Percentiles rank a stretch among this genome's conserved stretches.
phyloP scores from a whole-genome alignment of 37 sponge, comb jelly and placozoan genomes.

The Mnemiopsis leidyi region DNA sequence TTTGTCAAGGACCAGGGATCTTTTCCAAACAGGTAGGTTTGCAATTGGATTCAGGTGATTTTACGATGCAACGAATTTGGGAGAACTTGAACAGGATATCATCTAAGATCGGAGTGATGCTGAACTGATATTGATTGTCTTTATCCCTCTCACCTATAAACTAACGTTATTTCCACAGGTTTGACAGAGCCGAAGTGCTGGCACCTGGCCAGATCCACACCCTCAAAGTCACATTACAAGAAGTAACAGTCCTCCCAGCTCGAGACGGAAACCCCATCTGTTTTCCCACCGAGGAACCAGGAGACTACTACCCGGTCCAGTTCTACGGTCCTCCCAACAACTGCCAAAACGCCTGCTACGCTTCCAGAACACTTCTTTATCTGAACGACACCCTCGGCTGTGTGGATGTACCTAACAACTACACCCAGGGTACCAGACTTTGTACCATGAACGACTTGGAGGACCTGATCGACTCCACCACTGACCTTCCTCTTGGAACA shows the following conservation, averaged over 20 bases:
- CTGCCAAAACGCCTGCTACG: neutral
- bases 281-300: neutral
- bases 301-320: neutral
- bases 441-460: conserved; percentile 14
- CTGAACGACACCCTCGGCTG: neutral
- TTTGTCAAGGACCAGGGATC: conserved; percentile 38
- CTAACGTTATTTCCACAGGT: too few species aligned
- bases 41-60: too few species aligned
- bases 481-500: neutral
- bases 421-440: neutral
- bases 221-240: neutral
- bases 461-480: neutral
- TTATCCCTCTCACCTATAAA: too few species aligned
- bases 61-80: too few species aligned
- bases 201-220: neutral
- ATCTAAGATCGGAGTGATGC: too few species aligned
- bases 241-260: neutral
- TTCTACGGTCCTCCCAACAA: conserved; percentile 10
- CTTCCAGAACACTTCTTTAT: neutral
- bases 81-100: too few species aligned
- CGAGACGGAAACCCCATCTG: neutral
- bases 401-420: neutral
- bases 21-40: neutral
- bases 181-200: neutral
- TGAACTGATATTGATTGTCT: too few species aligned